These are phyloP conservation scores for Verasper variegatus DNA, from an alignment of 2,113 vertebrate genomes.

Conservation along the genomic window DNA sequence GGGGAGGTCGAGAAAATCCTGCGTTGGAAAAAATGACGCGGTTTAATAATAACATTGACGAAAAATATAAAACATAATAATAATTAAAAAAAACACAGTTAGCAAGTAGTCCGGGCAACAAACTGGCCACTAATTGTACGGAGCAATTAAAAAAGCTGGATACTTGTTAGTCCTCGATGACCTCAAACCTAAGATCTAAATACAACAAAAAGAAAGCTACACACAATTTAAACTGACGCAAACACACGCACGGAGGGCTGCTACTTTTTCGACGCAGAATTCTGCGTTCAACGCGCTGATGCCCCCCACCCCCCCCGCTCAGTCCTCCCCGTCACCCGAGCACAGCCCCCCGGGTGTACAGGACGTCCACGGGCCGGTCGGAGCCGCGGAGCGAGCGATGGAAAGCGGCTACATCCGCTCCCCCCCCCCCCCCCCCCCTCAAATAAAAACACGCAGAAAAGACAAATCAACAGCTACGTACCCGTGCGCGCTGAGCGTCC, in stretches of 20 bases:
- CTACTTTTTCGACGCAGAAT: no score
- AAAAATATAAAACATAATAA: background rate
- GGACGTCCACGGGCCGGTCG: constrained; percentile 40
- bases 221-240: no score
- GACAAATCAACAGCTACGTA: constrained; percentile 62
- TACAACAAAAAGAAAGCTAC: no score
- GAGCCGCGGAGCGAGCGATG: constrained; percentile 34
- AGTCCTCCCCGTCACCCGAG: background rate
- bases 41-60: constrained; percentile 42
- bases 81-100: background rate
- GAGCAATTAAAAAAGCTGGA: no score
- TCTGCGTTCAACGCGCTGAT: no score
- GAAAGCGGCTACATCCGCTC: constrained; percentile 37
- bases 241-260: no score
- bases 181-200: constrained; percentile 37
- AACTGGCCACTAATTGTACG: background rate
- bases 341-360: background rate
- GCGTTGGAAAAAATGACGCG: constrained; percentile 63
- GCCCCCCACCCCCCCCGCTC: no score
- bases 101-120: background rate
- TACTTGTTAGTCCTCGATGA: constrained; percentile 52
- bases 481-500: constrained; percentile 51
- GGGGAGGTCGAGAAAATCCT: constrained; percentile 63
- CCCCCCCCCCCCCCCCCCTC: background rate
- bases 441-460: constrained; percentile 9